These are phyloP conservation scores for Asarcornis scutulata DNA, from an alignment of 2,113 vertebrate genomes.

Conservation along the genomic window DNA sequence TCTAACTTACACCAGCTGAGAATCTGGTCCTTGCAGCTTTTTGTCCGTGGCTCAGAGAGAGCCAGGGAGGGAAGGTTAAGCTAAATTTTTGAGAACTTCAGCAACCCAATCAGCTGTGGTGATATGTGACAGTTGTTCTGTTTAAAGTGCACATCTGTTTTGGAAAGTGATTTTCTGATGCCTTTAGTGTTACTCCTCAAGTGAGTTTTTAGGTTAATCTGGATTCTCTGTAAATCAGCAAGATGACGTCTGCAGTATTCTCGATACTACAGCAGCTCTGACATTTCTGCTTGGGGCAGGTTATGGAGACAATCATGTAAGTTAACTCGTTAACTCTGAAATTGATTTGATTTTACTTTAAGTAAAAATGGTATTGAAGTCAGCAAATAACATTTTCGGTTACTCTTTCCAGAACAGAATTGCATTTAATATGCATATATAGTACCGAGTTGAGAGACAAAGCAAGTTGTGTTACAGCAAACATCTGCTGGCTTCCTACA, in stretches of 20 bases:
- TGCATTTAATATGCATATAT: background rate
- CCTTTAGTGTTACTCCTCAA: rapidly evolving
- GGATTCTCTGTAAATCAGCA: background rate
- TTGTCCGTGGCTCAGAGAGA: background rate
- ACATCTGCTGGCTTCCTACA: background rate
- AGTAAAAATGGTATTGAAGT: background rate
- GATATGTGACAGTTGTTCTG: background rate
- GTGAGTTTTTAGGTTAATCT: background rate
- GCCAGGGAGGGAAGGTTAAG: background rate
- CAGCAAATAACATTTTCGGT: background rate
- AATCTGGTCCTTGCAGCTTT: background rate
- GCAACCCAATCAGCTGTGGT: background rate
- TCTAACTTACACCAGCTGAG: background rate
- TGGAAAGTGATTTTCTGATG: background rate
- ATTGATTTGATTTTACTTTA: rapidly evolving
- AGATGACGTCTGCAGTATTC: rapidly evolving
- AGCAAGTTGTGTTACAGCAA: background rate
- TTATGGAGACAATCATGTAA: background rate
- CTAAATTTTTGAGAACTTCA: background rate
- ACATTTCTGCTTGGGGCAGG: background rate
- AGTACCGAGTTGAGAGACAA: background rate
- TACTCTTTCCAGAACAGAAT: conserved; percentile 49
- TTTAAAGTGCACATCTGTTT: background rate
- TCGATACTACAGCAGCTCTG: background rate
- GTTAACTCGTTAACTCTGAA: too few species aligned